phyloP scores from a whole-genome alignment of 1,140 invertebrate species.

The Laupala kohalensis region DNA sequence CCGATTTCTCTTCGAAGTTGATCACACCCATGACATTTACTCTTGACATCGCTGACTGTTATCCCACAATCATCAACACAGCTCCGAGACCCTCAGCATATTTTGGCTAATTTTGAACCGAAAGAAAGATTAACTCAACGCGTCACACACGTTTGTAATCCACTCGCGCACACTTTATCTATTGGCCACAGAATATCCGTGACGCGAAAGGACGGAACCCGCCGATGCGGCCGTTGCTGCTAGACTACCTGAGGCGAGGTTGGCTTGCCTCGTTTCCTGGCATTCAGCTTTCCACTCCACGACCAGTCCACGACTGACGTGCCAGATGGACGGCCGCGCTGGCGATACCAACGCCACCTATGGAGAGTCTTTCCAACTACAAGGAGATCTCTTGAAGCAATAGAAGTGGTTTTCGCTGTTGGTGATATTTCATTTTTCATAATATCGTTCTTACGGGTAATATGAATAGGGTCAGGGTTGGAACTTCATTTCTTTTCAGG shows the following conservation, averaged over 20 bases:
- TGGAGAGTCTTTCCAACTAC: neutral
- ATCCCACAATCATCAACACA: no score
- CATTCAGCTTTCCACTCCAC: neutral
- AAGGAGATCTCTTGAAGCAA: no score
- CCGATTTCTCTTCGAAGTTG: neutral
- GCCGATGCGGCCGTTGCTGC: neutral
- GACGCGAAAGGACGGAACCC: no score
- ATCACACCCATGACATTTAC: neutral
- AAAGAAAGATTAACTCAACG: neutral
- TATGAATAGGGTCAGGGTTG: no score
- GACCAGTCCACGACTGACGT: neutral
- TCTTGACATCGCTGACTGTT: no score
- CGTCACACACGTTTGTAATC: neutral
- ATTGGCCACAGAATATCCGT: neutral
- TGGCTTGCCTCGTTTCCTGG: neutral
- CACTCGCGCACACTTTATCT: neutral
- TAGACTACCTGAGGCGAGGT: neutral
- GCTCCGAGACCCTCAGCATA: neutral
- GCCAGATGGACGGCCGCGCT: neutral
- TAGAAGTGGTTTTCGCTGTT: no score
- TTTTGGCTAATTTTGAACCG: no score
- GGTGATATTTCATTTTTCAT: no score
- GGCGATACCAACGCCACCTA: neutral
- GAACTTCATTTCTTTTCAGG: no score
- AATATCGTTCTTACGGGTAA: no score